phyloP scores from a whole-genome alignment of 35 echinoderm and acorn worm genomes.

The Diadema setosum region DNA sequence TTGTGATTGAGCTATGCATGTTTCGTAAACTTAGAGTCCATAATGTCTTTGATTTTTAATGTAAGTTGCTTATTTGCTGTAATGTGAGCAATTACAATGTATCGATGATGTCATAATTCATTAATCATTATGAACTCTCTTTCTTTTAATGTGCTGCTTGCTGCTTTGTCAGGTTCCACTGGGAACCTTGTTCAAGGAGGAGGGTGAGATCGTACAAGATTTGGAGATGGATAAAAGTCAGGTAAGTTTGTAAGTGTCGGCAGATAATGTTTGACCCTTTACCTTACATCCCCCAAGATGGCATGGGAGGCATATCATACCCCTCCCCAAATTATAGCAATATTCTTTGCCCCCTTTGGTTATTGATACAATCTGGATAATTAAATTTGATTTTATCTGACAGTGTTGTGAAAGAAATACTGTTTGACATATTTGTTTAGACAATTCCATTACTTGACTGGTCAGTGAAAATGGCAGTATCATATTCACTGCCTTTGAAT shows the following conservation, averaged over 20 bases:
- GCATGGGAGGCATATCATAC: too few relatives aligned
- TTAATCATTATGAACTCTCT: background rate
- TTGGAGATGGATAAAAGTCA: conserved; percentile 38
- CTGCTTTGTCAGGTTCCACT: conserved; percentile 67
- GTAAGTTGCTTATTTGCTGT: background rate
- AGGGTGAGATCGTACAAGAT: conserved; percentile 35
- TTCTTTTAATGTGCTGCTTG: background rate
- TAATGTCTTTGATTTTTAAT: background rate
- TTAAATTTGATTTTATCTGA: too few relatives aligned
- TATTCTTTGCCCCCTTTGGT: too few relatives aligned
- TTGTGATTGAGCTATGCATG: background rate
- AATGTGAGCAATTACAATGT: background rate
- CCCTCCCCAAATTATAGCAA: too few relatives aligned
- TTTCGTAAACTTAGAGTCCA: background rate
- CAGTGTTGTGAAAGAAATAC: too few relatives aligned
- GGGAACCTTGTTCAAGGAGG: conserved; percentile 80
- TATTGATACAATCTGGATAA: too few relatives aligned
- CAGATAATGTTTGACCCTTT: too few relatives aligned
- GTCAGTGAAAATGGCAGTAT: too few relatives aligned
- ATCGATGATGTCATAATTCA: background rate
- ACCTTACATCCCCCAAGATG: too few relatives aligned
- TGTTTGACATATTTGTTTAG: too few relatives aligned
- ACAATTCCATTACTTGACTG: too few relatives aligned
- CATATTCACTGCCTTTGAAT: too few relatives aligned
- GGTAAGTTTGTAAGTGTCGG: background rate